Conservation (phyloP, 2,113 vertebrate genomes). For the Pluvianellus socialis region DNA sequence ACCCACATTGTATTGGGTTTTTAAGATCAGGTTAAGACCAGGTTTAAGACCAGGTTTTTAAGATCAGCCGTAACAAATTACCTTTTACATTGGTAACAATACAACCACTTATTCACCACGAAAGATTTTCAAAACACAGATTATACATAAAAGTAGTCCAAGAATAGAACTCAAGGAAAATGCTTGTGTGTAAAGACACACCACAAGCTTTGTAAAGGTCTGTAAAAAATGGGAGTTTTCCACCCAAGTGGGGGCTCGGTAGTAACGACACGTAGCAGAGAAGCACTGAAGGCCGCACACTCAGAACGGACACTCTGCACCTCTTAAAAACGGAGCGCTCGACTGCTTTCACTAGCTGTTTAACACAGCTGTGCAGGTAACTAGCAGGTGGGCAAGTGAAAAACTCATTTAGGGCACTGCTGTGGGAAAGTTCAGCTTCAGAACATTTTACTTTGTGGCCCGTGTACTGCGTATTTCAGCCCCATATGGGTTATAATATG, state of each 20-base stretch:
- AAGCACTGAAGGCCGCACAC: neutral
- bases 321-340: neutral
- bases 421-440: neutral
- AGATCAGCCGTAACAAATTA: neutral
- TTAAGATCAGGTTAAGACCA: neutral
- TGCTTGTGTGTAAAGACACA: neutral
- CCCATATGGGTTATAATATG: accelerated
- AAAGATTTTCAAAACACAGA: neutral
- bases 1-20: neutral
- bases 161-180: neutral
- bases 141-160: neutral
- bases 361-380: neutral
- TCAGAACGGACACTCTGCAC: neutral
- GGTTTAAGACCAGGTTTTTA: neutral
- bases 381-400: neutral
- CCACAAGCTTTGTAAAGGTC: neutral
- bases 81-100: neutral
- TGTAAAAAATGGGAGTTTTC: neutral
- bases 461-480: accelerated
- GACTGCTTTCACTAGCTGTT: neutral
- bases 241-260: accelerated
- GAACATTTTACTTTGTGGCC: neutral
- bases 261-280: neutral
- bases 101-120: neutral
- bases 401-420: accelerated